Evolutionary conservation across 2,888 invertebrate species (phyloP).

Genomic region (Conops quadrifasciatus): DNA sequence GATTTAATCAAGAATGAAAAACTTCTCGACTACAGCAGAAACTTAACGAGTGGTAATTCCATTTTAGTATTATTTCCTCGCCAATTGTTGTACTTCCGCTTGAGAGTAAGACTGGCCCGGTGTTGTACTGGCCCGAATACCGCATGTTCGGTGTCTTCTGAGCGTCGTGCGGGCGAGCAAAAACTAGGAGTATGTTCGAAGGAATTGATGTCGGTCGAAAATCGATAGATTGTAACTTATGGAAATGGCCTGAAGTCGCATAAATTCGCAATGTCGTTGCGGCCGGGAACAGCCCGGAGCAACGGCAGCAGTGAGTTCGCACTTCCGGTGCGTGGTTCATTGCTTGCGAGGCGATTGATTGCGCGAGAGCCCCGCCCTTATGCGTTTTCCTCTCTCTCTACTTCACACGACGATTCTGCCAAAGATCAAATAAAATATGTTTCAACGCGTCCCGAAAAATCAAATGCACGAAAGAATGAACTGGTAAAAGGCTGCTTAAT

Average conservation of each 20-base stretch:
- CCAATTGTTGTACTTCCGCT: constrained; percentile 55
- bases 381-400: no score
- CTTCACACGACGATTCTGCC: not conserved
- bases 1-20: constrained; percentile 41
- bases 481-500: not conserved
- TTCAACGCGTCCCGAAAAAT: not conserved
- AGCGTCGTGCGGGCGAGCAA: not conserved
- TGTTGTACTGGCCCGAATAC: not conserved
- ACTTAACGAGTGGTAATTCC: constrained; percentile 50
- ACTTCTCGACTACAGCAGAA: constrained; percentile 26
- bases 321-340: constrained; percentile 12
- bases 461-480: not conserved
- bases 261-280: constrained; percentile 8
- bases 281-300: constrained; percentile 8
- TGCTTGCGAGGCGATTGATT: not conserved
- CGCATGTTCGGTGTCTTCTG: not conserved
- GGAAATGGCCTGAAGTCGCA: not conserved
- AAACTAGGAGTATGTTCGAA: not conserved
- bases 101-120: constrained; percentile 34
- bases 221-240: not conserved
- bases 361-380: constrained; percentile 4
- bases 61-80: constrained; percentile 59
- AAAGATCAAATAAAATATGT: constrained; percentile 25
- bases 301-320: not conserved
- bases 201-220: not conserved